Evolutionary conservation across 2,113 vertebrate genomes (phyloP).

Genomic region (Ovis canadensis): DNA sequence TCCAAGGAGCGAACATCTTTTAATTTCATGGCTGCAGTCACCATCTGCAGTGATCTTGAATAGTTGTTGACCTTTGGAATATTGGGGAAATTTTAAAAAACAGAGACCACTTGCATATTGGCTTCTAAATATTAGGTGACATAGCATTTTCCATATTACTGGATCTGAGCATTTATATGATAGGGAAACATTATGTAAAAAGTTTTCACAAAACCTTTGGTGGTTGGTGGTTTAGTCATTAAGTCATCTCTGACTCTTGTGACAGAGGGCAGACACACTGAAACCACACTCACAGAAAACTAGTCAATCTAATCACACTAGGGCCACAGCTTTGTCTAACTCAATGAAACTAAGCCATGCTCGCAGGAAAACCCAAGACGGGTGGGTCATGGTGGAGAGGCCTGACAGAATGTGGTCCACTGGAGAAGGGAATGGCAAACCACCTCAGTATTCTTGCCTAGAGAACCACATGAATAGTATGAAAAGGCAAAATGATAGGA

Average conservation of each 20-base stretch:
- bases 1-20: neutral
- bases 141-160: neutral
- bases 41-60: neutral
- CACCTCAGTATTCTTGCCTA: too few species aligned
- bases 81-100: neutral
- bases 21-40: neutral
- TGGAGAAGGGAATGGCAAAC: too few species aligned
- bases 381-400: too few species aligned
- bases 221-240: neutral
- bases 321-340: too few species aligned
- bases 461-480: too few species aligned
- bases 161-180: neutral
- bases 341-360: too few species aligned
- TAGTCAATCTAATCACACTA: too few species aligned
- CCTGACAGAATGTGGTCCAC: too few species aligned
- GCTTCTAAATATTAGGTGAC: neutral
- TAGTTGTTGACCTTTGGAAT: neutral
- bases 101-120: neutral
- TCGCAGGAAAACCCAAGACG: too few species aligned
- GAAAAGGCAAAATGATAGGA: too few species aligned
- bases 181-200: neutral
- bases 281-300: too few species aligned
- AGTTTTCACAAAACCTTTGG: neutral
- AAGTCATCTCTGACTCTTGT: neutral
- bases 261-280: neutral